These are phyloP conservation scores for Drosophila mojavensis DNA, from an alignment of 1,140 invertebrate species.

Conservation along the genomic window DNA sequence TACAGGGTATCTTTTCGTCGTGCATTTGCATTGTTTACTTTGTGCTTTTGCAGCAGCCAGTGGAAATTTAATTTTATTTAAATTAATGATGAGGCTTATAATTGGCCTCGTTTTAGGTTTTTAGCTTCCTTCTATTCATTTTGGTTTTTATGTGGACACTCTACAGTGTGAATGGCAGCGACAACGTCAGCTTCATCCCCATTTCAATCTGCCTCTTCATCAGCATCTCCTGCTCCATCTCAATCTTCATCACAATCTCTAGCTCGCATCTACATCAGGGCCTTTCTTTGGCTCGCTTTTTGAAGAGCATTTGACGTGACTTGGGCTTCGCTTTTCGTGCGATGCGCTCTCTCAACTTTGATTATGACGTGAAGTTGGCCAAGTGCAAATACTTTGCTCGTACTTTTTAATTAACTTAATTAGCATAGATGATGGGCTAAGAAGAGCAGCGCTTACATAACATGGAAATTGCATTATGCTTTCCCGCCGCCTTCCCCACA, in stretches of 20 bases:
- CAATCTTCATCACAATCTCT: constrained; percentile 6
- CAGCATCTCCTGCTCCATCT: constrained; percentile 9
- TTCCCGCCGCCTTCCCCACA: neutral
- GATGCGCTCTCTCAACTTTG: constrained; percentile 69
- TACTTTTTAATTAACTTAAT: constrained; percentile 82
- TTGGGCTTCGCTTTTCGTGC: constrained; percentile 72
- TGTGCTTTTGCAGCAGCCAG: constrained; percentile 41
- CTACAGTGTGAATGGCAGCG: constrained; percentile 50
- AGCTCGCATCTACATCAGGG: constrained; percentile 2
- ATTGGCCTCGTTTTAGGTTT: constrained; percentile 69
- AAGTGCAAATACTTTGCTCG: constrained; percentile 81
- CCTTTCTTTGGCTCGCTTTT: constrained; percentile 54
- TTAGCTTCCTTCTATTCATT: constrained; percentile 34
- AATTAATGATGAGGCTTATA: constrained; percentile 82
- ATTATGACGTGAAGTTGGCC: constrained; percentile 81
- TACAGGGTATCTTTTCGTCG: neutral
- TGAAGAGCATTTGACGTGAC: constrained; percentile 81
- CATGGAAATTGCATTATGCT: constrained; percentile 79
- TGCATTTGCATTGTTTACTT: constrained; percentile 17
- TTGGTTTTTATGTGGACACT: constrained; percentile 56
- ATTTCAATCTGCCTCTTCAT: neutral
- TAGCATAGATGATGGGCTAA: constrained; percentile 79
- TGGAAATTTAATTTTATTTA: constrained; percentile 80
- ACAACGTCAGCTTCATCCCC: constrained; percentile 30
- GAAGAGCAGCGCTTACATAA: constrained; percentile 76